Evolutionary conservation across 2,888 invertebrate species (phyloP).

Genomic region (Melipona beecheii): DNA sequence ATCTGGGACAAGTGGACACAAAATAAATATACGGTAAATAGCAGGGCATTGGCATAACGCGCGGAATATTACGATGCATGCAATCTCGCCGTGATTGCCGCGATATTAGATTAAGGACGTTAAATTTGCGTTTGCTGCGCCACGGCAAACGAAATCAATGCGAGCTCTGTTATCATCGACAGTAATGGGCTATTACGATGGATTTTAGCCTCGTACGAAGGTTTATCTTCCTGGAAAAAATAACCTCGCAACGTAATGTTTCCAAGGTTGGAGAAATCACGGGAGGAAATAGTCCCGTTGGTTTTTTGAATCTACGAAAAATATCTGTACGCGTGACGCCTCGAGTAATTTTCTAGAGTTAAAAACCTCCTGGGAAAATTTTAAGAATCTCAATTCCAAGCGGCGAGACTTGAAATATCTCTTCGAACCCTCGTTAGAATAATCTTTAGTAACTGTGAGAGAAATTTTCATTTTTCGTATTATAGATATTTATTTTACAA

Average conservation of each 20-base stretch:
- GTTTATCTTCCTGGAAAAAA: no score
- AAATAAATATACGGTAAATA: slow-evolving; percentile 33
- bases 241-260: no score
- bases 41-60: slow-evolving; percentile 3
- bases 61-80: slow-evolving; percentile 3
- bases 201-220: background rate
- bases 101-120: slow-evolving; percentile 32
- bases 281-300: no score
- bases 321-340: no score
- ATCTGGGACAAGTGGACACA: slow-evolving; percentile 36
- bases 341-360: no score
- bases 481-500: no score
- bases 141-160: slow-evolving; percentile 13
- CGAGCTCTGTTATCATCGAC: background rate
- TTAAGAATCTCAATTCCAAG: background rate
- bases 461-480: no score
- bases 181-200: background rate
- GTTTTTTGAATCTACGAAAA: no score
- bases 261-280: background rate
- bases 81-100: slow-evolving; percentile 18
- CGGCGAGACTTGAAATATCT: no score
- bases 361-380: background rate
- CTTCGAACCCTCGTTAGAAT: no score
- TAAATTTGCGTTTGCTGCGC: slow-evolving; percentile 8
- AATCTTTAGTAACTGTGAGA: no score